Evolutionary conservation across 2,888 invertebrate species (phyloP).

Genomic region (Caenorhabditis becei): DNA sequence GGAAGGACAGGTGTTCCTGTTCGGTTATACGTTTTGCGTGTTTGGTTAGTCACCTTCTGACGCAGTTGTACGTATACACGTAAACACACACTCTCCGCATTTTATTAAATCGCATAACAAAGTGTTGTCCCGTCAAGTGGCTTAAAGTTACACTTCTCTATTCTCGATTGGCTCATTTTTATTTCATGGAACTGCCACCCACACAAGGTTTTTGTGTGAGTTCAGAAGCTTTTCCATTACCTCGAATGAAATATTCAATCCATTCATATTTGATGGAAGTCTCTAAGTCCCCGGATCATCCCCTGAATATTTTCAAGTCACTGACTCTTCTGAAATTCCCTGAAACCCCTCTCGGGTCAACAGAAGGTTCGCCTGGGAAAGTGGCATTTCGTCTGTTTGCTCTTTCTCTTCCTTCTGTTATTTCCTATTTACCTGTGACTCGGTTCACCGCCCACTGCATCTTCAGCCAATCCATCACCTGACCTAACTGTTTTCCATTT

Average conservation of each 20-base stretch:
- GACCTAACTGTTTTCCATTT: neutral
- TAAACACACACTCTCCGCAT: constrained; percentile 13
- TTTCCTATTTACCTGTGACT: constrained; percentile 44
- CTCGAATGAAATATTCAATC: no score
- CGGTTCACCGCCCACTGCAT: constrained; percentile 25
- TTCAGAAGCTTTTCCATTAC: no score
- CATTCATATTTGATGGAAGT: no score
- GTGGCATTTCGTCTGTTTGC: constrained; percentile 29
- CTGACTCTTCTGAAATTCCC: neutral
- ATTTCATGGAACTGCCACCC: no score
- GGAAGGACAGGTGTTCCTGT: constrained; percentile 30
- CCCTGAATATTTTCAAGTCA: no score
- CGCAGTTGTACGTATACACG: constrained; percentile 32
- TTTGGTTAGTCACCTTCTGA: constrained; percentile 55
- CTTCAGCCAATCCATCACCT: neutral
- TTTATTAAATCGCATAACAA: constrained; percentile 38
- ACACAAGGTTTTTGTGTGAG: no score
- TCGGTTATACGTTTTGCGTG: constrained; percentile 9
- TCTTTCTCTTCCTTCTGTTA: constrained; percentile 21
- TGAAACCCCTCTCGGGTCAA: constrained; percentile 1
- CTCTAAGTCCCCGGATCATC: no score
- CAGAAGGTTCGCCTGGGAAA: constrained; percentile 1
- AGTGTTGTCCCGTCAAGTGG: constrained; percentile 1
- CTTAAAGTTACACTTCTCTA: neutral
- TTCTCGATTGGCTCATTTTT: neutral